phyloP scores from a whole-genome alignment of 1,140 invertebrate genomes.

The Fopius arisanus region DNA sequence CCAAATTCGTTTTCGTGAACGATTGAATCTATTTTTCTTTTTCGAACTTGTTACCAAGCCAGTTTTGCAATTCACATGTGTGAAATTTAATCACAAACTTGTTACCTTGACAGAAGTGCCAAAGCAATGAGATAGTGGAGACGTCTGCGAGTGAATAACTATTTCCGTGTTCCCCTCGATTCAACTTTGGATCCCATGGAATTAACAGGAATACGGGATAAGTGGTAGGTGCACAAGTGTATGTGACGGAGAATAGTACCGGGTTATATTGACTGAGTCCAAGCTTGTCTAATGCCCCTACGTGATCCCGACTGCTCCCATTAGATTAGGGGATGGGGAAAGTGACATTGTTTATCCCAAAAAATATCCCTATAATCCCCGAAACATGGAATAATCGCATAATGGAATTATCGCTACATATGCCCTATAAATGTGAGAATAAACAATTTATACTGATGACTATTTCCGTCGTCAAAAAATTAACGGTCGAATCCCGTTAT shows the following conservation, averaged over 20 bases:
- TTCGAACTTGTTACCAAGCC: too few species aligned
- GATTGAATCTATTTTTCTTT: too few species aligned
- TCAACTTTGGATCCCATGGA: background rate
- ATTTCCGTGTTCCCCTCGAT: background rate
- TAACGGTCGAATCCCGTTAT: too few species aligned
- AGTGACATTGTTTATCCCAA: too few species aligned
- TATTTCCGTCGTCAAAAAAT: too few species aligned
- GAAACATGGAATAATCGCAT: too few species aligned
- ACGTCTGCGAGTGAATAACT: background rate
- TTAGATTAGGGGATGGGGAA: background rate
- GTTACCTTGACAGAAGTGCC: background rate
- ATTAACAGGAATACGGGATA: background rate
- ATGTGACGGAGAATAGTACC: background rate
- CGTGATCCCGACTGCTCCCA: background rate
- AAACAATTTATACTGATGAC: too few species aligned
- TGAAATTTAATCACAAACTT: background rate
- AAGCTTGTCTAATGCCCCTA: background rate
- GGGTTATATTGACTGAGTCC: constrained; percentile 1
- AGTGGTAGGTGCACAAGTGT: background rate
- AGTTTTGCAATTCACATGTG: background rate
- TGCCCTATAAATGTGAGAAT: too few species aligned
- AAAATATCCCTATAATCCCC: too few species aligned
- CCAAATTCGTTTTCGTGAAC: too few species aligned
- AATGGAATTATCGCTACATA: too few species aligned
- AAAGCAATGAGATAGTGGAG: background rate